These are phyloP conservation scores for Otolemur crassicaudatus DNA, from an alignment of 2,797 vertebrate genomes.

Conservation along the genomic window DNA sequence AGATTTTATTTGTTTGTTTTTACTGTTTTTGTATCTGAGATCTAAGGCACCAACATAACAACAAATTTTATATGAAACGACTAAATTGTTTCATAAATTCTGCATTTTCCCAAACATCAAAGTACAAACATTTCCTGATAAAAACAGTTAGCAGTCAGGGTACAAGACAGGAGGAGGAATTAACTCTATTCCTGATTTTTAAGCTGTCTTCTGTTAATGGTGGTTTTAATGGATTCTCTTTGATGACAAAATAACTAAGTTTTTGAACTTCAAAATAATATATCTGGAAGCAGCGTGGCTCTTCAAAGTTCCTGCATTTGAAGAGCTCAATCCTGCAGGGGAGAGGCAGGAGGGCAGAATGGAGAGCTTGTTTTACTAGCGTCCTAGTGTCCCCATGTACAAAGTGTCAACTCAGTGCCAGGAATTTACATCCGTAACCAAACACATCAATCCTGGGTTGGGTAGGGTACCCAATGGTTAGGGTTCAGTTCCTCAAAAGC, in stretches of 20 bases:
- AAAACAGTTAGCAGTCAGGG: neutral
- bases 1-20: constrained; percentile 26
- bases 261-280: neutral
- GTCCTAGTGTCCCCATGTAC: too few relatives aligned
- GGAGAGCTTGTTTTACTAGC: neutral
- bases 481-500: neutral
- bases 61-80: constrained; percentile 29
- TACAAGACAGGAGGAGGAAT: neutral
- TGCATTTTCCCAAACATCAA: constrained; percentile 13
- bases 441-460: neutral
- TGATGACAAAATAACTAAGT: constrained; percentile 13
- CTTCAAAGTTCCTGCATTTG: neutral
- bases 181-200: neutral
- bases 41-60: neutral
- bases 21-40: constrained; percentile 31
- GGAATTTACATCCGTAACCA: neutral
- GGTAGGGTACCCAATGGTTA: neutral
- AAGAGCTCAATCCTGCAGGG: neutral
- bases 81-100: constrained; percentile 26
- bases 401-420: neutral
- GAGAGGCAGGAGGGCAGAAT: neutral
- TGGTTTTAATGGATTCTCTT: constrained; percentile 1
- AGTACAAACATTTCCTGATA: constrained; percentile 12
- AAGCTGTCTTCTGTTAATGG: neutral
- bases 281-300: neutral